Evolutionary conservation across 2,888 invertebrate species (phyloP), one percentile per base, ranked within the genome.

Genomic region (Sialis fuliginosa): DNA sequence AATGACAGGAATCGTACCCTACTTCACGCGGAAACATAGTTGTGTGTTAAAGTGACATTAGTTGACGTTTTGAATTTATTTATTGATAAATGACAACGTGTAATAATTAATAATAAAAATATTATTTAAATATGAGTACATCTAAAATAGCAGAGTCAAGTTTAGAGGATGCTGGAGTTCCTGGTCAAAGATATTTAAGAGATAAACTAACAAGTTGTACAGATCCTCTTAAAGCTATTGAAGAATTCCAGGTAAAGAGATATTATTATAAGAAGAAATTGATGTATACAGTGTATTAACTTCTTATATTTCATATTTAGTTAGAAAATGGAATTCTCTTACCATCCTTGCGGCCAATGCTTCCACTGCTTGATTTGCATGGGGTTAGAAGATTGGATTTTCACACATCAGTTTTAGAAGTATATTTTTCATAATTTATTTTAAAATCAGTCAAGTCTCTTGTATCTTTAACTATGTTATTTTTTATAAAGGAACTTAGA

Each of bases 221-320:
- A 1, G 95, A 97, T 68, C 96, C 96, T 8, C 63, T 96, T 37
- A 91, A 91, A 68, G 95, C 96, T n/a, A 97, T 97, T 52, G 93
- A 95, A 71, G 93, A 95, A 64, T 97, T 97, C 71, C 93, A 96
- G 70, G 80, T 79, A 62, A 55, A 51, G 39, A 45, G 45, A 10
- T 47, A 7, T 31, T 31, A 30, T 42, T 30, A 13, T 39, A 6
- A 33, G 10, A 32, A n/a, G 6, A 46, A n/a, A 6, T 40, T 39
- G 12, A 37, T 34, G 33, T 6, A 12, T 6, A 10, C 8, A 37
- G 6, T 37, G 8, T 37, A 37, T 22, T 22, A 22, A 22, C 35
- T 37, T 37, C 7, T 7, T 10, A 37, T 37, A 10, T n/a, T 8
- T 41, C 48, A 37, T 50, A 49, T 52, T 51, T 64, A 88, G 78